These are phyloP conservation scores for Hemichromis elongatus DNA, from an alignment of 2,113 vertebrate genomes.

Conservation along the genomic window DNA sequence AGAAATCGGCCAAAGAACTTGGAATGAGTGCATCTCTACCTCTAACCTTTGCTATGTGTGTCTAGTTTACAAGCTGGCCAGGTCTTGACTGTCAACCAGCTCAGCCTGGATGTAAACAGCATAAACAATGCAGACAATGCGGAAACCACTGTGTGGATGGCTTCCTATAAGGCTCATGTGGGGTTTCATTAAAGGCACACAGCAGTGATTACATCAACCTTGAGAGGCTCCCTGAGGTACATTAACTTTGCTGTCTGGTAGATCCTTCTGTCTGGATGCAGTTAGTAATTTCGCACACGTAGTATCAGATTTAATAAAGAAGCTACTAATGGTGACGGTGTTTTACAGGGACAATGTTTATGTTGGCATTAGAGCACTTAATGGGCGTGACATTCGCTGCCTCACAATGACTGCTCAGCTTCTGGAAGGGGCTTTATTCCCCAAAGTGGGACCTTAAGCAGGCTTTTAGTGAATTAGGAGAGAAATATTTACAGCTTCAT, in stretches of 20 bases:
- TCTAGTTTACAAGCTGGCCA: background rate
- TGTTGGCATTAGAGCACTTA: slow-evolving; percentile 47
- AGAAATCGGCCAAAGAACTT: background rate
- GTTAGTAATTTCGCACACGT: slow-evolving; percentile 13
- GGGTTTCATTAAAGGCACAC: background rate
- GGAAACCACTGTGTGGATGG: background rate
- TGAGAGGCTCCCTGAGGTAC: slow-evolving; percentile 10
- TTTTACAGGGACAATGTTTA: slow-evolving; percentile 40
- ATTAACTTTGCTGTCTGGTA: background rate
- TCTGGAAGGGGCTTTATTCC: background rate
- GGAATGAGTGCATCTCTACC: background rate
- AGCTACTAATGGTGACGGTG: slow-evolving; percentile 7
- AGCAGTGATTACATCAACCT: slow-evolving; percentile 2
- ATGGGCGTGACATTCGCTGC: slow-evolving; percentile 29
- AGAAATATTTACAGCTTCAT: slow-evolving; percentile 10
- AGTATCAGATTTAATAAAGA: slow-evolving; percentile 50
- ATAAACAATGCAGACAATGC: background rate
- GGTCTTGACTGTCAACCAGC: background rate
- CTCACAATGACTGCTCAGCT: background rate
- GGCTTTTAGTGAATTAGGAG: slow-evolving; percentile 41
- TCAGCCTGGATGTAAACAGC: background rate
- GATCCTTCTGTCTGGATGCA: background rate
- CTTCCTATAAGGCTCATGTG: background rate
- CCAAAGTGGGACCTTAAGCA: slow-evolving; percentile 10
- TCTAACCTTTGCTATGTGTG: background rate